Conservation (phyloP, 2,113 vertebrate genomes). For the Elgaria multicarinata region DNA sequence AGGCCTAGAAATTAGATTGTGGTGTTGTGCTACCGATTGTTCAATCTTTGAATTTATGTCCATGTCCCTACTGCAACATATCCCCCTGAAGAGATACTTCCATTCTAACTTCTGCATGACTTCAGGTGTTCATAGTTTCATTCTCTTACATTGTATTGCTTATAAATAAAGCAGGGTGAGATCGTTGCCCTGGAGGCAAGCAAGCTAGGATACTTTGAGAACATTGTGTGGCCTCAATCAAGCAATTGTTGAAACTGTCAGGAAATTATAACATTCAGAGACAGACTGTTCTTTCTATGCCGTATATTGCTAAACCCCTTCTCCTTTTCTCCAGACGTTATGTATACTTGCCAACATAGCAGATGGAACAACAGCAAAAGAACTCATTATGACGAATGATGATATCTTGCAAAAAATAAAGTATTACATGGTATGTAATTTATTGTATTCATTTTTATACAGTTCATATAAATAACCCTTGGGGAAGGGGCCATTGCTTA, state of each 20-base stretch:
- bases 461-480: constrained; percentile 10
- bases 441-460: constrained; percentile 3
- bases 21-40: background rate
- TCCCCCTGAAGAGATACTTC: background rate
- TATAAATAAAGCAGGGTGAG: background rate
- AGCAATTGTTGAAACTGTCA: constrained; percentile 35
- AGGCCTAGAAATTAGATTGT: background rate
- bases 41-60: background rate
- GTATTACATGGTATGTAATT: constrained; percentile 92
- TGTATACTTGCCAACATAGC: constrained; percentile 98
- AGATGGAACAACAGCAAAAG: constrained; percentile 96
- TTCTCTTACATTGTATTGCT: background rate
- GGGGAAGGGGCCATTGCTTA: background rate
- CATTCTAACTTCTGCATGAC: background rate
- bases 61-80: background rate
- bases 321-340: constrained; percentile 85
- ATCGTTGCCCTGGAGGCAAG: background rate
- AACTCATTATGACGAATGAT: constrained; percentile 97
- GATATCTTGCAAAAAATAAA: constrained; percentile 99
- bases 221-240: background rate
- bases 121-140: background rate
- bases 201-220: background rate
- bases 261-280: constrained; percentile 15
- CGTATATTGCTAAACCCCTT: constrained; percentile 43
- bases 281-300: constrained; percentile 32